Evolutionary conservation across 2,888 invertebrate species (phyloP), one percentile per base, ranked within the genome.

Genomic region (Drosophila sordidula): DNA sequence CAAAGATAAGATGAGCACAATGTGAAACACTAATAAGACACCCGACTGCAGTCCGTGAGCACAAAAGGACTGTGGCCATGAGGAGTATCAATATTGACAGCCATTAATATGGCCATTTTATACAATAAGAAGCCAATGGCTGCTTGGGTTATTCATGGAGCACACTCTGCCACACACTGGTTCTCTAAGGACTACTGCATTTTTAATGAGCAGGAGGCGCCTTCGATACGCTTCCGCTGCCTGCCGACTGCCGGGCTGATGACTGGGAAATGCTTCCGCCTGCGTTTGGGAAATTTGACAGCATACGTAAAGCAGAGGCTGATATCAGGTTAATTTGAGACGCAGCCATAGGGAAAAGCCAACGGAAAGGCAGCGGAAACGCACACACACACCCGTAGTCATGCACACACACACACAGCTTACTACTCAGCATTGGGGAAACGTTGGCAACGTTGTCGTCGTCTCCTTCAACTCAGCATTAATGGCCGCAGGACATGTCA

Each of bases 401-500:
- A 25, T 2, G 18, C n/a, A 25, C 12, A 38, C 11, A 38, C 29
- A 45, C 12, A 26, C 29, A 16, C 39, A n/a, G 18, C 22, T 26
- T 32, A 55, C 5, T 34, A 36, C 9, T 26, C 38, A 16, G 26
- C 41, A 47, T 41, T 49, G 36, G 54, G 18, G 36, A 34, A 29
- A 47, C 58, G 47, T 55, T 54, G 50, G 49, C 55, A 68, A 71
- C 59, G 62, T 67, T 47, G 62, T 61, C 85, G 59, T 41, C 49
- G 36, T 46, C 70, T 70, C 44, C 68, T 59, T 67, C 32, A 38
- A 22, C 50, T 26, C 52, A 52, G 63, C 71, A 78, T 89, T 85
- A 80, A 89, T 84, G 73, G 89, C 86, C 88, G 88, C 76, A 85
- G 82, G 85, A 72, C 89, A 87, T 81, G 87, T 89, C 87, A 89